Percentiles rank a stretch among this genome's conserved stretches.
Evolutionary conservation across 2,797 vertebrate genomes (phyloP).

Genomic region (Lophotriccus pileatus): DNA sequence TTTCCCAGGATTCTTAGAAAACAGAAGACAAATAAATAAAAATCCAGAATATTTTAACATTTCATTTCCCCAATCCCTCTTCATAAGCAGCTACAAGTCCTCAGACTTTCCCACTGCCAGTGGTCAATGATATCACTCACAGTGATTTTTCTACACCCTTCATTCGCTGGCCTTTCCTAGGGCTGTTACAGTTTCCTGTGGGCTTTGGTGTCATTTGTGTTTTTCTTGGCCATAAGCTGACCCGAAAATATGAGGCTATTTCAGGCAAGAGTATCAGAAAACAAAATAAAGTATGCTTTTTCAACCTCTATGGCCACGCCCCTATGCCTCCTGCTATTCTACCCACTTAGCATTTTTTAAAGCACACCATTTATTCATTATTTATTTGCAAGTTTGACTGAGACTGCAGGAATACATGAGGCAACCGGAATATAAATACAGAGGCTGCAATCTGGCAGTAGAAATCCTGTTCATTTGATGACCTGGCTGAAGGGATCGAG

Average conservation of each 20-base stretch:
- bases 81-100: background rate
- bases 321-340: slow-evolving; percentile 5
- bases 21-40: slow-evolving; percentile 46
- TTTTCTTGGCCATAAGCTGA: slow-evolving; percentile 51
- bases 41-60: slow-evolving; percentile 52
- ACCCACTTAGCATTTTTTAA: slow-evolving; percentile 6
- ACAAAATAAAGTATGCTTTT: slow-evolving; percentile 19
- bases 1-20: slow-evolving; percentile 62
- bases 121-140: slow-evolving; percentile 49
- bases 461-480: background rate
- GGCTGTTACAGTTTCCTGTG: slow-evolving; percentile 49
- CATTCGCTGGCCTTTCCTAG: slow-evolving; percentile 23
- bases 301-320: background rate
- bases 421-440: background rate
- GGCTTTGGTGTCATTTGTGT: slow-evolving; percentile 46
- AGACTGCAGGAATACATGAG: background rate
- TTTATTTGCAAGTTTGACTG: background rate
- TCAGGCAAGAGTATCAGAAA: slow-evolving; percentile 42
- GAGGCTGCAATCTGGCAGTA: background rate
- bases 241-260: slow-evolving; percentile 60
- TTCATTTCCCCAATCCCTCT: slow-evolving; percentile 6
- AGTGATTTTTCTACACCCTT: slow-evolving; percentile 32
- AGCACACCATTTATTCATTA: background rate
- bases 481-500: background rate
- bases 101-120: slow-evolving; percentile 49